Conservation (phyloP, 1,140 invertebrate genomes). For the Neodiprion pinetum region DNA sequence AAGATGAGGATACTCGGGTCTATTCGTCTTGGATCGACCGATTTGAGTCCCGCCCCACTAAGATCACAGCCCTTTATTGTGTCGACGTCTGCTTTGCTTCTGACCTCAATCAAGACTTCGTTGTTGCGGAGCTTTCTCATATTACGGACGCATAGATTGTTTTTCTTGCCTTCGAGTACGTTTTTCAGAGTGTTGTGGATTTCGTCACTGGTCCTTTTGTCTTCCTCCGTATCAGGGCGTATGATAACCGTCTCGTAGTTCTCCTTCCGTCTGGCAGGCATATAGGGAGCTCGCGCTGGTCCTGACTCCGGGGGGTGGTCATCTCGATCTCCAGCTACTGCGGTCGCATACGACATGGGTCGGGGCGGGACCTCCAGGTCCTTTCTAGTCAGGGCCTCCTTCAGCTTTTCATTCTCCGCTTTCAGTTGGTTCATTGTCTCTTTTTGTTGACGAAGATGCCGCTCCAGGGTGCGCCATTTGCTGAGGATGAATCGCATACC, state of each 20-base stretch:
- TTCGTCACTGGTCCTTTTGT: conserved; percentile 11
- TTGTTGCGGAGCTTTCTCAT: neutral
- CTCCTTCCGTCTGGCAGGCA: too few species aligned
- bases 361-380: too few species aligned
- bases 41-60: neutral
- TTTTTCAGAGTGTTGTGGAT: neutral
- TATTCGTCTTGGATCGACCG: neutral
- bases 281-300: neutral
- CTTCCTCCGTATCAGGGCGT: neutral
- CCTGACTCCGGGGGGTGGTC: neutral
- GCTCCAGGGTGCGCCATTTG: neutral
- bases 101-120: conserved; percentile 8
- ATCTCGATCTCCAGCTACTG: neutral
- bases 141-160: neutral
- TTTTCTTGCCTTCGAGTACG: neutral
- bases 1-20: neutral
- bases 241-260: neutral
- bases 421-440: neutral
- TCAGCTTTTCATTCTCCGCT: neutral
- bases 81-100: neutral
- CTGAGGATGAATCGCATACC: neutral
- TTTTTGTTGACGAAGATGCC: neutral
- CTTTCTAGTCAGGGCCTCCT: neutral
- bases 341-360: neutral
- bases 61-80: neutral